Evolutionary conservation across 2,797 vertebrate genomes (phyloP).

Genomic region (Eidolon dupreanum): DNA sequence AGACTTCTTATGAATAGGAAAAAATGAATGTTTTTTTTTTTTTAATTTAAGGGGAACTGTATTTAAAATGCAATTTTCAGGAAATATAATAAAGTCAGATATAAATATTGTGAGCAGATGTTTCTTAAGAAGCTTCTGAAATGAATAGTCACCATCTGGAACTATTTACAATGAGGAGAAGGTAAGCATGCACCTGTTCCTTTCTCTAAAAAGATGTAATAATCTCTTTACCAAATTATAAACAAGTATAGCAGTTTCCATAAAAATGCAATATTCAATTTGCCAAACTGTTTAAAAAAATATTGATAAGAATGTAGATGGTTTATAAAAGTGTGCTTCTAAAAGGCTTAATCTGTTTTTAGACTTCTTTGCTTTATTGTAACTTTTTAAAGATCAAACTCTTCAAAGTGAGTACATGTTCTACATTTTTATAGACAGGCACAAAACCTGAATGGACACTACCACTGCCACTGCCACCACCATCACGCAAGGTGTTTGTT

Average conservation of each 20-base stretch:
- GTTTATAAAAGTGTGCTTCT: conserved; percentile 38
- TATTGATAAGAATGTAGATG: conserved; percentile 60
- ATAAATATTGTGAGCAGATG: conserved; percentile 75
- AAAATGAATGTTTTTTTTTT: conserved; percentile 63
- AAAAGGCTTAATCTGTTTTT: conserved; percentile 22
- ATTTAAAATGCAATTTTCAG: conserved; percentile 76
- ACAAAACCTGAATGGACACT: not conserved
- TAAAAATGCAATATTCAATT: conserved; percentile 70
- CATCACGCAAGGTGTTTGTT: not conserved
- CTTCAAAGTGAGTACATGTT: not conserved
- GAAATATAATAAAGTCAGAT: conserved; percentile 60
- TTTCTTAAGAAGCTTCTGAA: conserved; percentile 61
- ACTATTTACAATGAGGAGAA: conserved; percentile 59
- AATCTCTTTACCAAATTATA: conserved; percentile 62
- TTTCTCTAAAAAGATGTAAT: conserved; percentile 62
- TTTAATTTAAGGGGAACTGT: conserved; percentile 73
- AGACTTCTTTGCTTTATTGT: conserved; percentile 32
- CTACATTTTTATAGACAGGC: not conserved
- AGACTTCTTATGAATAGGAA: conserved; percentile 53
- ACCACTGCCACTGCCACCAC: too few species aligned
- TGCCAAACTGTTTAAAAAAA: conserved; percentile 71
- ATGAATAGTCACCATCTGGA: conserved; percentile 73
- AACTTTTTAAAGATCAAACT: conserved; percentile 17
- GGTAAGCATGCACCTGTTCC: conserved; percentile 57
- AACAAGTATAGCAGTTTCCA: conserved; percentile 59